phyloP scores from a whole-genome alignment of 2,113 vertebrate species.

The Prionailurus bengalensis region DNA sequence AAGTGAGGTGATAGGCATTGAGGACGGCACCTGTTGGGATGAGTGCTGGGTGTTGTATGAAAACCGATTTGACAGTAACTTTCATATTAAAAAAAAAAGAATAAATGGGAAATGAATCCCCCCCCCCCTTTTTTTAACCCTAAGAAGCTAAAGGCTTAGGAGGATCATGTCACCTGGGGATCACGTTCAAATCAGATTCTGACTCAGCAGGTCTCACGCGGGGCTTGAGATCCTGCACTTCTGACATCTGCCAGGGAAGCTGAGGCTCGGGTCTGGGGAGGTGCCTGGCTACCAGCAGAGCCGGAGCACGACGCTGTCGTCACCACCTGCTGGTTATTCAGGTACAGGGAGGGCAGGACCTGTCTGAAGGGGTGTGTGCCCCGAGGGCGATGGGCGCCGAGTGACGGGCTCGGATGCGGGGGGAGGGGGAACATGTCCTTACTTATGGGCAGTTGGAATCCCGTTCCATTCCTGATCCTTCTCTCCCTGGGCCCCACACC shows the following conservation, averaged over 20 bases:
- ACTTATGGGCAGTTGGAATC: not conserved
- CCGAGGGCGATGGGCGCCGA: fast-evolving
- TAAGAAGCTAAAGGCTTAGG: no score
- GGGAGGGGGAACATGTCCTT: not conserved
- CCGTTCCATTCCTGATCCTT: not conserved
- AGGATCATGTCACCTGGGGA: no score
- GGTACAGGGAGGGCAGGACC: not conserved
- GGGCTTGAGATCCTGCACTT: not conserved
- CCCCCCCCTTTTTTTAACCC: not conserved
- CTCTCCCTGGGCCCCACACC: not conserved
- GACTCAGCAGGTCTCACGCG: not conserved
- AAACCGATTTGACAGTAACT: no score
- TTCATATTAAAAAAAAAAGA: not conserved
- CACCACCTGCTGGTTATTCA: no score
- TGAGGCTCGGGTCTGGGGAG: not conserved
- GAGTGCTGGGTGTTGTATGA: no score
- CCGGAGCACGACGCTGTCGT: not conserved
- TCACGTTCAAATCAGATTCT: not conserved
- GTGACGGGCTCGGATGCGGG: not conserved
- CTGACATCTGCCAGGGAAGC: not conserved
- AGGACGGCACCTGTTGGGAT: no score
- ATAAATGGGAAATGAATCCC: not conserved
- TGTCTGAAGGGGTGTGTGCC: not conserved
- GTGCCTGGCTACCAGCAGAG: not conserved
- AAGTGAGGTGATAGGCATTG: no score